Evolutionary conservation across 2,888 invertebrate species (phyloP).

Genomic region (Gymnocheta viridis): DNA sequence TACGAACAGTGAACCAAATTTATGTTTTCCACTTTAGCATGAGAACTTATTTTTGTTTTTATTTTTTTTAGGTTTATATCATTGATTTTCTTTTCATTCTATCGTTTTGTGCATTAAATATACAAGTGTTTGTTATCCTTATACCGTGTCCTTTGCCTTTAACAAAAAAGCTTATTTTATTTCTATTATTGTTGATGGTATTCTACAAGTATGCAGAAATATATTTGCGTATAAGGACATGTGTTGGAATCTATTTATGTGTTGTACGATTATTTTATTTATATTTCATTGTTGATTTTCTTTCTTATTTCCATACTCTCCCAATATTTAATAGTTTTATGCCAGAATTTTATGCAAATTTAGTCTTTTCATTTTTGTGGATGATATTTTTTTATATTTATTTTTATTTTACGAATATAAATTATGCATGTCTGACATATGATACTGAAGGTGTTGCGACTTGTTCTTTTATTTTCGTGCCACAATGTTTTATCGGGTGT

Average conservation of each 20-base stretch:
- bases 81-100: neutral
- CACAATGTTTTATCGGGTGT: neutral
- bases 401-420: conserved; percentile 33
- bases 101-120: conserved; percentile 8
- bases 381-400: neutral
- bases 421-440: conserved; percentile 59
- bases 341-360: conserved; percentile 52
- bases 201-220: neutral
- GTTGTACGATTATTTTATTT: neutral
- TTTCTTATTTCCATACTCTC: neutral
- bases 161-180: neutral
- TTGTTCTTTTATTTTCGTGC: conserved; percentile 17
- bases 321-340: neutral
- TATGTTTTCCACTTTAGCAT: neutral
- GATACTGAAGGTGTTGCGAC: conserved; percentile 52
- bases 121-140: neutral
- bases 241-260: neutral
- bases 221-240: neutral
- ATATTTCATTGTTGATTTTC: neutral
- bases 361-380: neutral
- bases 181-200: neutral
- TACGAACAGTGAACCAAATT: neutral
- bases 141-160: neutral
- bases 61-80: neutral
- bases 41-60: neutral